Evolutionary conservation across 1,140 invertebrate genomes (phyloP).

Genomic region (Cheumatopsyche charites): DNA sequence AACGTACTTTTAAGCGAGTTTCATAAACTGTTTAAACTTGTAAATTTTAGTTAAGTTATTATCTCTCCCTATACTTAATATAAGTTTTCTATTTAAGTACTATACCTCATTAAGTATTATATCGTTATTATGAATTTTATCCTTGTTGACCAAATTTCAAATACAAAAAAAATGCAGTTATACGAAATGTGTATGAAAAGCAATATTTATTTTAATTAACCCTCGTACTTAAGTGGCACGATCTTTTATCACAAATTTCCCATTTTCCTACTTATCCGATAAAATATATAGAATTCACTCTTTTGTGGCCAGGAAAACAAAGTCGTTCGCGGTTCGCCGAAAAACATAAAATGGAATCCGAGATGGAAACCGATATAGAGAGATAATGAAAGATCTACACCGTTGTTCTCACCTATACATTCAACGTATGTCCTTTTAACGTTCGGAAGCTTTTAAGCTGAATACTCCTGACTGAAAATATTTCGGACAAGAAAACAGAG

Average conservation of each 20-base stretch:
- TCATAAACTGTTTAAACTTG: no score
- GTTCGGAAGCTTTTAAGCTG: background rate
- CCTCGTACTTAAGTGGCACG: background rate
- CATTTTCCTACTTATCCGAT: background rate
- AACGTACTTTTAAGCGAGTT: no score
- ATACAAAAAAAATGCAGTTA: background rate
- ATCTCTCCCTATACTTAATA: no score
- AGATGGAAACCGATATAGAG: background rate
- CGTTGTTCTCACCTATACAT: background rate
- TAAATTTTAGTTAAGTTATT: no score
- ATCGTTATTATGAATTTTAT: background rate
- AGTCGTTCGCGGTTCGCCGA: background rate
- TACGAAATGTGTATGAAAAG: background rate
- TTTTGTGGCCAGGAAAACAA: slow-evolving; percentile 8
- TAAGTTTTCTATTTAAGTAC: no score
- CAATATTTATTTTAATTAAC: slow-evolving; percentile 9
- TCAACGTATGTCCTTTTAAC: no score
- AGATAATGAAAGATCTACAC: slow-evolving; percentile 3
- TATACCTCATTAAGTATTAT: no score
- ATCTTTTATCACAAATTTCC: background rate
- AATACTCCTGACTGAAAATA: background rate
- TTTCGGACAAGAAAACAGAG: no score
- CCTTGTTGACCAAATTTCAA: slow-evolving; percentile 16
- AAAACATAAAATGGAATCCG: background rate
- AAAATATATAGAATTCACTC: background rate